phyloP scores from a whole-genome alignment of 2,797 vertebrate genomes.

The Gymnothorax reevesii region DNA sequence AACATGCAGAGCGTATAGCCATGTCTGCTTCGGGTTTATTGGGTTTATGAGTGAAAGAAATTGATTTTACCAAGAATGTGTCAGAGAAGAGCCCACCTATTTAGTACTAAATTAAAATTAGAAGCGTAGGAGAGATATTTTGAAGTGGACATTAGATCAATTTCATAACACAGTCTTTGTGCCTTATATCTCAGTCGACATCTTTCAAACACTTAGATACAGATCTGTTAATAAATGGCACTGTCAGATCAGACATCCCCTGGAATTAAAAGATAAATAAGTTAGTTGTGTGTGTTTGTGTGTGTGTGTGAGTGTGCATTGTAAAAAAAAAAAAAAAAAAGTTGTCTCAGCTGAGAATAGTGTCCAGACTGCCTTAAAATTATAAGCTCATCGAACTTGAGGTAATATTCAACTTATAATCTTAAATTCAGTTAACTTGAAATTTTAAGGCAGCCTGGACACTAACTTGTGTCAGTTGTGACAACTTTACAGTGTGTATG shows the following conservation, averaged over 20 bases:
- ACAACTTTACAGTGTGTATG: too few relatives aligned
- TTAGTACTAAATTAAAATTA: slow-evolving; percentile 41
- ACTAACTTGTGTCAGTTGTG: too few relatives aligned
- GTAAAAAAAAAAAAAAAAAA: too few relatives aligned
- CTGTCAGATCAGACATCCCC: slow-evolving; percentile 41
- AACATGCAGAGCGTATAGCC: background rate
- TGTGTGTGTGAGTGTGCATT: slow-evolving; percentile 36
- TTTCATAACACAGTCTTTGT: slow-evolving; percentile 57
- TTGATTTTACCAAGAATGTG: slow-evolving; percentile 8
- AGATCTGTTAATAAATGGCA: slow-evolving; percentile 51
- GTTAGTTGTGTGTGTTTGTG: background rate
- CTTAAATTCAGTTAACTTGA: too few relatives aligned
- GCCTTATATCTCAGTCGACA: slow-evolving; percentile 47
- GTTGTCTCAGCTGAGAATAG: too few relatives aligned
- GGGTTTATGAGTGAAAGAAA: background rate
- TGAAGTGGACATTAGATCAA: slow-evolving; percentile 65
- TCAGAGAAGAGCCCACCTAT: background rate
- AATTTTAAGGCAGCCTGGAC: too few relatives aligned
- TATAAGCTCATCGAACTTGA: too few relatives aligned
- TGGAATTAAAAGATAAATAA: background rate
- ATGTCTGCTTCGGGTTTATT: background rate
- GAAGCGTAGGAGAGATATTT: slow-evolving; percentile 50
- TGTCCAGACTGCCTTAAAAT: too few relatives aligned
- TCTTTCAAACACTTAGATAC: slow-evolving; percentile 56
- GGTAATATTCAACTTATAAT: too few relatives aligned